Base-by-base conservation (phyloP, 2,888 invertebrate species). In the Endotricha flammealis region DNA sequence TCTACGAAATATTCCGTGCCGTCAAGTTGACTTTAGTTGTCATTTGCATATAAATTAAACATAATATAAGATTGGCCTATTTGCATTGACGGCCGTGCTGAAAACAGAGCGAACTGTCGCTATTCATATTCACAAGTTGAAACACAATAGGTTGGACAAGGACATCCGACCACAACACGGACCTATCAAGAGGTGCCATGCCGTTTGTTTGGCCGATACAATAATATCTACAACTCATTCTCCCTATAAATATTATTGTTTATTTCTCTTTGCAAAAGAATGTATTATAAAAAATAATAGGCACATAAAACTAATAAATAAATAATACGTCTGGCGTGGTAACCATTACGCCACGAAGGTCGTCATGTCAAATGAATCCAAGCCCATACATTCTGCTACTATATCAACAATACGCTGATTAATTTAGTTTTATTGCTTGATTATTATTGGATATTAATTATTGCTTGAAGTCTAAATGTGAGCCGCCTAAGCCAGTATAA, bases 61-160 rank as follows among this genome's bases (percentile, higher is more conserved):
- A 33, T 24, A 28, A 38, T n/a, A 38, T 31, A 33, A 38, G 25
- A 31, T 31, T 27, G 31, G 12, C 29, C 29, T 14, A 33, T 42
- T 42, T 46, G 47, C 50, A 44, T 39, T 17, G 37, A 44, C 41
- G 41, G 42, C 48, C 20, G 20, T 8, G 50, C 45, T 44, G 47
- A 55, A 50, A 55, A 53, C 47, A 16, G 9, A 39, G 40, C 46
- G 43, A 50, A 44, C 48, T 31, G 47, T 48, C 41, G 37, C 51
- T 47, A 57, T 62, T 59, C 50, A 57, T 49, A 48, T 48, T 42
- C 39, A 48, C 46, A 38, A 41, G 32, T 39, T 46, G 33, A 36
- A 53, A 58, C 53, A 69, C 71, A 75, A 74, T 74, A 53, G 66
- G 41, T 41, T 50, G 48, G 48, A 65, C 69, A 74, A 75, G 64